A percentile compares a stretch with the other conserved stretches of the same genome.
Conservation (phyloP, 1,140 invertebrate genomes). For the Bombus impatiens region DNA sequence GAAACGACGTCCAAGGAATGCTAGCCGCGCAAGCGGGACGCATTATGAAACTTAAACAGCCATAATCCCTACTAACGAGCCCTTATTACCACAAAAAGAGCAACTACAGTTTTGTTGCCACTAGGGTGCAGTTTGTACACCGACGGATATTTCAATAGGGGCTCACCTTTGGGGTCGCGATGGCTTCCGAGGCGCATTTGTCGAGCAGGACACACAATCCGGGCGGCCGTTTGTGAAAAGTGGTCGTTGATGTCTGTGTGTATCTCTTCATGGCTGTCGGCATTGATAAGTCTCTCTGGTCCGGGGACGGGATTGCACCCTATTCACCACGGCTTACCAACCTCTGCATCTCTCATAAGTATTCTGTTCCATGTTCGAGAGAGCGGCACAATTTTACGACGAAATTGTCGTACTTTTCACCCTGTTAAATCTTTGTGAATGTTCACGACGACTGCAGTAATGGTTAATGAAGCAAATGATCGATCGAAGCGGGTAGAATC, state of each 20-base stretch:
- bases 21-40: neutral
- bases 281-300: constrained; percentile 30
- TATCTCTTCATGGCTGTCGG: constrained; percentile 20
- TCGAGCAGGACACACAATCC: constrained; percentile 26
- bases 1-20: neutral
- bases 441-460: neutral
- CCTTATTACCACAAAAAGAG: neutral
- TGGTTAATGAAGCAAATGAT: constrained; percentile 1
- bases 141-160: constrained; percentile 29
- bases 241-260: constrained; percentile 10
- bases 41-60: constrained; percentile 23
- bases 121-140: constrained; percentile 8
- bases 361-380: neutral
- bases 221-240: constrained; percentile 27
- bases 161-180: constrained; percentile 25
- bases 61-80: constrained; percentile 25
- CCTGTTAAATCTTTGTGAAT: neutral
- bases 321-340: constrained; percentile 31
- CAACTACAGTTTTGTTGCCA: constrained; percentile 2
- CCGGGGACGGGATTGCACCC: neutral
- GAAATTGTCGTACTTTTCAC: neutral
- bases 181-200: constrained; percentile 14
- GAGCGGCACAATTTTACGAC: neutral
- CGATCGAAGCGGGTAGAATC: neutral
- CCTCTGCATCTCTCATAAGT: constrained; percentile 34